Percentiles rank a stretch among this genome's conserved stretches.
Evolutionary conservation across 2,888 invertebrate species (phyloP).

Genomic region (Teleogryllus oceanicus): DNA sequence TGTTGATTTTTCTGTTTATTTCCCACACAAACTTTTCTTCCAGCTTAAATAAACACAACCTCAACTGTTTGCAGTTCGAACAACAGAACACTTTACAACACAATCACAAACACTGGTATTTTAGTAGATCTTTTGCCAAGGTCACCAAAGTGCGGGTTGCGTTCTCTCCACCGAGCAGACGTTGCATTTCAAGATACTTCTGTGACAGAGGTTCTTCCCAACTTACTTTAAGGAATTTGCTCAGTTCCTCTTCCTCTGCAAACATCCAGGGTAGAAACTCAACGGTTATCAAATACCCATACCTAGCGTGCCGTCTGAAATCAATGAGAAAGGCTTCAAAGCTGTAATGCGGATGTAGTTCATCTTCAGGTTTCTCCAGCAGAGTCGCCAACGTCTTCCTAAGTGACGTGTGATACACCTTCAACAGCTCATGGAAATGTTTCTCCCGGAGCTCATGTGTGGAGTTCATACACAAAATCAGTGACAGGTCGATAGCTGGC

Average conservation of each 20-base stretch:
- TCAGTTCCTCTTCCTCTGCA: neutral
- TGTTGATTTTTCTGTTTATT: no score
- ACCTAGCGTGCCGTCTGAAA: neutral
- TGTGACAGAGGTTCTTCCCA: neutral
- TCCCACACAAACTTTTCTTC: no score
- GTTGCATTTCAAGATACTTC: neutral
- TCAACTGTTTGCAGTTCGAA: no score
- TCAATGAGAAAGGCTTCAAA: neutral
- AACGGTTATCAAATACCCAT: neutral
- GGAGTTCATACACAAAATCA: neutral
- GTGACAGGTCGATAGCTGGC: neutral
- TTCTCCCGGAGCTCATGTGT: neutral
- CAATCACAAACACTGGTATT: no score
- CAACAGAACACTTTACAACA: no score
- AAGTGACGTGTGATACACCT: neutral
- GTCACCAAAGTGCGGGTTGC: neutral
- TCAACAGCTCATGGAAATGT: neutral
- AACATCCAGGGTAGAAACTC: neutral
- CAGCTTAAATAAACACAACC: no score
- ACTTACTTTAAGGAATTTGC: neutral
- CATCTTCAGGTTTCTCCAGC: neutral
- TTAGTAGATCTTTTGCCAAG: neutral
- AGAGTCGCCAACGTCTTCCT: neutral
- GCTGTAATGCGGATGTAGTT: neutral
- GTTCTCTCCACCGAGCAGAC: neutral